These are phyloP conservation scores for Troglohyphantes excavatus DNA, from an alignment of 2,888 invertebrate species.

Conservation along the genomic window DNA sequence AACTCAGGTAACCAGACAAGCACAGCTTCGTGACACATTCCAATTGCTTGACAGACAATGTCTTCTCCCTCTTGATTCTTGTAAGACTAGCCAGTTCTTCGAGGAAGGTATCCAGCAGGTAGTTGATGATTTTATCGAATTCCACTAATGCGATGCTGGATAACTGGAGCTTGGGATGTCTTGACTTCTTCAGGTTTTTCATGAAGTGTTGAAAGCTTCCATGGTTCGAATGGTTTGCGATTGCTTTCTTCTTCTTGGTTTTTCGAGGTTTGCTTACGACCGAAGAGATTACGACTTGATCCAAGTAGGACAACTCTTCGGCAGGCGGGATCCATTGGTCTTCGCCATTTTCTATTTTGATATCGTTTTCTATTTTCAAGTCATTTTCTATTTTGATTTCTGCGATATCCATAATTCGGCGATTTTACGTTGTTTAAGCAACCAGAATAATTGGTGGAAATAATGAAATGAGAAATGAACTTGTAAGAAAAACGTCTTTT, in stretches of 20 bases:
- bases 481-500: no score
- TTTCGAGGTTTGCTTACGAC: not conserved
- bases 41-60: constrained; percentile 9
- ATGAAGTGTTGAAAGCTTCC: constrained; percentile 12
- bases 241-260: not conserved
- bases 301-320: constrained; percentile 9
- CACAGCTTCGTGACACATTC: constrained; percentile 38
- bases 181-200: constrained; percentile 21
- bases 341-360: constrained; percentile 10
- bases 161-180: constrained; percentile 9
- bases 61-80: constrained; percentile 17
- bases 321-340: not conserved
- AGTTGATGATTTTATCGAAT: constrained; percentile 23
- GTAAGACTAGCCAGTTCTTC: not conserved
- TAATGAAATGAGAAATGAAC: no score
- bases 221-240: not conserved
- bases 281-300: not conserved
- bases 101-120: not conserved
- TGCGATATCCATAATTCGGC: no score
- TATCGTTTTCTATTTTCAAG: not conserved
- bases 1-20: constrained; percentile 1
- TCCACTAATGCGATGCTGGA: not conserved
- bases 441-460: no score
- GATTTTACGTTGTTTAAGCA: no score
- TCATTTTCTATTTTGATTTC: constrained; percentile 13